Percentiles rank a stretch among this genome's conserved stretches.
Evolutionary conservation across 2,797 vertebrate species (phyloP).

Genomic region (Amblyraja radiata): DNA sequence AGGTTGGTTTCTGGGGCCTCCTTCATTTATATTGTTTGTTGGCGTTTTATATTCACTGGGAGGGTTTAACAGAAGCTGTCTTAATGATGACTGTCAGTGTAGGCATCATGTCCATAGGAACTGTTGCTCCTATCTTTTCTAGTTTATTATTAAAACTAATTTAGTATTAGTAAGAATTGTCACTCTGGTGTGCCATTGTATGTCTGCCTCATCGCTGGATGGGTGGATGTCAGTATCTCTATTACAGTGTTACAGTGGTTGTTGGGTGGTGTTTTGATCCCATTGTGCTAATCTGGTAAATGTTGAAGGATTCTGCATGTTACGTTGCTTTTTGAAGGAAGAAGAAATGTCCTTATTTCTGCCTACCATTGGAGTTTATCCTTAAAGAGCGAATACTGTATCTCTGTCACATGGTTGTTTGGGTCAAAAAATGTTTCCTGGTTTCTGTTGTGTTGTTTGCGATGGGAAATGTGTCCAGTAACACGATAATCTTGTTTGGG

Average conservation of each 20-base stretch:
- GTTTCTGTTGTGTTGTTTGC: no score
- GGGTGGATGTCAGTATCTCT: not conserved
- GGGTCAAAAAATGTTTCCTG: not conserved
- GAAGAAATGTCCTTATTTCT: no score
- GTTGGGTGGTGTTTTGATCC: no score
- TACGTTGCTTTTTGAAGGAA: no score
- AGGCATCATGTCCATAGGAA: not conserved
- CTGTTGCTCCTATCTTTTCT: not conserved
- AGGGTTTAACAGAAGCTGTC: not conserved
- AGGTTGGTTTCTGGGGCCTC: not conserved
- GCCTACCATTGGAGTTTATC: no score
- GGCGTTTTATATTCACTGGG: not conserved
- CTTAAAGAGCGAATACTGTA: no score
- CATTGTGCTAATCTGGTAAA: no score
- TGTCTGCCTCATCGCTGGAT: not conserved
- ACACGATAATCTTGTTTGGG: not conserved
- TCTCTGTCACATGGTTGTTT: not conserved
- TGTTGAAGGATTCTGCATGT: no score
- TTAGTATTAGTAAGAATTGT: not conserved
- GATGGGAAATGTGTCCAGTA: no score
- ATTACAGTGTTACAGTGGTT: no score
- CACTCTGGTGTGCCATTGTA: not conserved
- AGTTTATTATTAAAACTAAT: not conserved
- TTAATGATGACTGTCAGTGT: not conserved
- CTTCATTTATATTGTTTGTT: not conserved